phyloP scores from a whole-genome alignment of 2,113 vertebrate genomes.

The Ageneiosus marmoratus region DNA sequence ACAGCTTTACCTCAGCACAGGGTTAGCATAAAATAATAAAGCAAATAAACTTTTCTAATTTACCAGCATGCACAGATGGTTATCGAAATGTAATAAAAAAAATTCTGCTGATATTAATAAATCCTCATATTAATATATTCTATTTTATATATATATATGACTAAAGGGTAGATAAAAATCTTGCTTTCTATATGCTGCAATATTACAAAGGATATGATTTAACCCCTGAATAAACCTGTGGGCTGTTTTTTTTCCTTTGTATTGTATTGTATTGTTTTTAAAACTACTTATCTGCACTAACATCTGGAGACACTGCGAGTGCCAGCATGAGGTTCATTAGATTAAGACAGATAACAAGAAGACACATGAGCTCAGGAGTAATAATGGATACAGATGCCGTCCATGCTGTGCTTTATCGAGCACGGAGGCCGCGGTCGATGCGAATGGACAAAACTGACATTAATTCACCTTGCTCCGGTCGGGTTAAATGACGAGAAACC shows the following conservation, averaged over 20 bases:
- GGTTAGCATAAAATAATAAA: no score
- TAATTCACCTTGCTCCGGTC: slow-evolving; percentile 33
- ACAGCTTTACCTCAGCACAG: no score
- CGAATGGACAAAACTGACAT: slow-evolving; percentile 25
- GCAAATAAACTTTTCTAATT: no score
- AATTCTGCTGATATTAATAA: neutral
- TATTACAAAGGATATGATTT: neutral
- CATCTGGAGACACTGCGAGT: slow-evolving; percentile 37
- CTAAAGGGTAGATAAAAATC: neutral
- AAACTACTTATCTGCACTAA: slow-evolving; percentile 12
- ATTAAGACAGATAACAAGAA: slow-evolving; percentile 52
- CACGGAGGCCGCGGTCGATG: neutral
- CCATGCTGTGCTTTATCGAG: slow-evolving; percentile 36
- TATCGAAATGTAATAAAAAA: neutral
- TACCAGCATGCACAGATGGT: neutral
- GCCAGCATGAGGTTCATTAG: slow-evolving; percentile 45
- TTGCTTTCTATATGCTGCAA: neutral
- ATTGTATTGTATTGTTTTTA: no score
- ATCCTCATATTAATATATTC: neutral
- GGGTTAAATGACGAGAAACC: slow-evolving; percentile 10
- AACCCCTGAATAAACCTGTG: neutral
- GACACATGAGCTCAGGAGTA: slow-evolving; percentile 24
- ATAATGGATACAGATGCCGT: slow-evolving; percentile 39
- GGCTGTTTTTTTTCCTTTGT: neutral
- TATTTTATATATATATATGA: neutral